Base-by-base conservation (phyloP, 2,888 invertebrate genomes). In the Epirrita christyi region DNA sequence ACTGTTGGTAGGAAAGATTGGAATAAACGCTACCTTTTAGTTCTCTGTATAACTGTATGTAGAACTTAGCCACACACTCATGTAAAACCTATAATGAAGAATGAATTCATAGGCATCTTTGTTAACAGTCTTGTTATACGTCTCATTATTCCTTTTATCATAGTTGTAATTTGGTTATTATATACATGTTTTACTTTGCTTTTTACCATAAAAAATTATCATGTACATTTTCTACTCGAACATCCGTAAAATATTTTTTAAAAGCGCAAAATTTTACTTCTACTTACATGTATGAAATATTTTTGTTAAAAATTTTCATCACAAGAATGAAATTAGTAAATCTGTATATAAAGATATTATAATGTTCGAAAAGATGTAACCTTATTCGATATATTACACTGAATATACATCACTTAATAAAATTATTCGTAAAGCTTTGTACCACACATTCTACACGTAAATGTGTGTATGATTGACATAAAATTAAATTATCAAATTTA, bases 381-480 rank as follows among this genome's bases (percentile, higher is more conserved):
- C 27, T 43, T 34, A 40, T 34, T 47, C 32, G 28, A 38, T 45
- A 45, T 46, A 51, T 15, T 41, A 41, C 43, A 49, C 34, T 32
- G 37, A 46, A 37, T 50, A 58, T 50, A 44, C 42, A 54, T 11
- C 32, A 45, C 37, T 38, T 13, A 52, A 9, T 44, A 51, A 44
- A 37, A 6, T 8, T 50, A 37, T 41, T 46, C 41, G 15, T 47
- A 38, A 42, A 43, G 36, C 34, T 48, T 53, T 49, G 42, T 48
- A 45, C 29, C 48, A 52, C 34, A 46, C 54, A 43, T 36, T 41
- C 21, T 36, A 36, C 45, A 50, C 36, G 13, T 21, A 29, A 29
- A 34, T 28, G 47, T 62, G 34, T 50, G 43, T 78, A 80, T 81
- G 75, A 21, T 21, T 21, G 21, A 72, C 72, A 68, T 63, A 75